Conservation (phyloP, 2,113 vertebrate genomes). For the Rhinolophus sinicus region DNA sequence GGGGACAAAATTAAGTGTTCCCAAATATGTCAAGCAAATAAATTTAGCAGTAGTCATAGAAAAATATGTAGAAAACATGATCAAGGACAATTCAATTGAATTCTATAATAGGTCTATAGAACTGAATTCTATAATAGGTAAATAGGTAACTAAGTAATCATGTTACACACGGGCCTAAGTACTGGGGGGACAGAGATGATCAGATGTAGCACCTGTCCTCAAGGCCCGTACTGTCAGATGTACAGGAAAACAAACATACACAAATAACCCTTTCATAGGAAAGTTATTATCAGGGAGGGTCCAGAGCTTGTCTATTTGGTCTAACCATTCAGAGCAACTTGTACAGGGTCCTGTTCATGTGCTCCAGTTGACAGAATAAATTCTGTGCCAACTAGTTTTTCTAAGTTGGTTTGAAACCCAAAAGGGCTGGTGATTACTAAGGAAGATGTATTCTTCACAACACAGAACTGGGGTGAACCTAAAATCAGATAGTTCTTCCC, state of each 20-base stretch:
- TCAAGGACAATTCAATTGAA: constrained; percentile 13
- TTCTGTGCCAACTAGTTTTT: constrained; percentile 20
- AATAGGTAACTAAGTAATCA: not conserved
- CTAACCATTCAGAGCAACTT: constrained; percentile 7
- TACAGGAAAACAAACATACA: not conserved
- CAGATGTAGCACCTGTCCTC: not conserved
- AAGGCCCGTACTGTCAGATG: not conserved
- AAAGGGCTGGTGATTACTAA: constrained; percentile 2
- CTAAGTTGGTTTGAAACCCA: not conserved
- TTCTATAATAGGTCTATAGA: not conserved
- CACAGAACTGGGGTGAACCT: not conserved
- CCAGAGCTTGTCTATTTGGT: not conserved
- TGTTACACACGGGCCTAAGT: not conserved
- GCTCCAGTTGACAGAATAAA: not conserved
- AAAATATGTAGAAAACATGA: constrained; percentile 39
- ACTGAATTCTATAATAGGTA: too few relatives aligned
- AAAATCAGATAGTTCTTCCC: not conserved
- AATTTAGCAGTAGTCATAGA: not conserved
- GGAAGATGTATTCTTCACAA: not conserved
- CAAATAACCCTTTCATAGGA: not conserved
- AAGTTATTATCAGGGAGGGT: not conserved
- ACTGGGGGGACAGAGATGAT: not conserved
- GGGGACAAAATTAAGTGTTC: constrained; percentile 24
- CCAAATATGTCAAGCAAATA: constrained; percentile 57
- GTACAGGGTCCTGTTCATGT: not conserved